Conservation (phyloP, 2,888 invertebrate genomes). For the Leptinotarsa haldemani region DNA sequence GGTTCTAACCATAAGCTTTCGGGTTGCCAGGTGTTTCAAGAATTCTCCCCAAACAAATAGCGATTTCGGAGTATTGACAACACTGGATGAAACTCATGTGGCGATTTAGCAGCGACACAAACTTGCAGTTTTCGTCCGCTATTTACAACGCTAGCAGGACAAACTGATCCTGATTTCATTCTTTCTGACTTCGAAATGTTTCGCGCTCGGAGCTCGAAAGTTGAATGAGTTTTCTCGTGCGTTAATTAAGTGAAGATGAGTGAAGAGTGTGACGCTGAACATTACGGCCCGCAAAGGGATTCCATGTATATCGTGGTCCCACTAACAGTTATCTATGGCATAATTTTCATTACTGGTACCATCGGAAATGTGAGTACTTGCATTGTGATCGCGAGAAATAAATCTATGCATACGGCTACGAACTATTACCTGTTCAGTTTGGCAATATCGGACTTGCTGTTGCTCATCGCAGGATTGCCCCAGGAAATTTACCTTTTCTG, state of each 20-base stretch:
- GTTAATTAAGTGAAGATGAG: slow-evolving; percentile 24
- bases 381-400: slow-evolving; percentile 83
- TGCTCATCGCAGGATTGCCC: slow-evolving; percentile 83
- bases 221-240: neutral
- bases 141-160: slow-evolving; percentile 7
- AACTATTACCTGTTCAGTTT: slow-evolving; percentile 87
- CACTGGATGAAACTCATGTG: slow-evolving; percentile 3
- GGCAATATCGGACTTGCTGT: slow-evolving; percentile 84
- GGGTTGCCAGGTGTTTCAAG: neutral
- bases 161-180: neutral
- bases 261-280: slow-evolving; percentile 41
- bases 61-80: neutral
- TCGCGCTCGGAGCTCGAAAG: neutral
- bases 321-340: slow-evolving; percentile 78
- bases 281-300: slow-evolving; percentile 52
- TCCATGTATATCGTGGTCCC: slow-evolving; percentile 70
- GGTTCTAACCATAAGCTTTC: neutral
- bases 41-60: neutral
- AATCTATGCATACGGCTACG: slow-evolving; percentile 85
- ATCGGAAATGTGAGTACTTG: slow-evolving; percentile 88
- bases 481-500: slow-evolving; percentile 85
- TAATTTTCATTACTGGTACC: slow-evolving; percentile 84
- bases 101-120: neutral
- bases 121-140: slow-evolving; percentile 6
- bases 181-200: neutral